phyloP scores from a whole-genome alignment of 2,888 invertebrate genomes.

The Eilema depressum region DNA sequence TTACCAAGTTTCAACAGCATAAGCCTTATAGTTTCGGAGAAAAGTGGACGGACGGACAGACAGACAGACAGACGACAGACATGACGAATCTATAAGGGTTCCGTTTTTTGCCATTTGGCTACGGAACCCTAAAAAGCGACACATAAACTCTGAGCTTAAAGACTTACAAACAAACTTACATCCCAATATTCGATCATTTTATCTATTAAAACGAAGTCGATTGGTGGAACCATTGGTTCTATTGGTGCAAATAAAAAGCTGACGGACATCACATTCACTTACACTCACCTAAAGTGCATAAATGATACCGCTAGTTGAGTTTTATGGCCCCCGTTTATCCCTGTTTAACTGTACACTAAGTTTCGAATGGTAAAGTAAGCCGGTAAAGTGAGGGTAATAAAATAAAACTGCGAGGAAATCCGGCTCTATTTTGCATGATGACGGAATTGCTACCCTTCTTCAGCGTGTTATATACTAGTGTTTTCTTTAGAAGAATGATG shows the following conservation, averaged over 20 bases:
- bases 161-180: not conserved
- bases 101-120: too few species aligned
- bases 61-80: too few species aligned
- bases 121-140: too few species aligned
- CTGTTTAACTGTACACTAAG: not conserved
- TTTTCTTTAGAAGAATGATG: not conserved
- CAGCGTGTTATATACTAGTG: not conserved
- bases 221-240: not conserved
- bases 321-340: not conserved
- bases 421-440: not conserved
- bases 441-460: not conserved
- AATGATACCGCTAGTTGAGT: not conserved
- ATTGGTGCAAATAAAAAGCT: not conserved
- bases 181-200: not conserved
- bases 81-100: too few species aligned
- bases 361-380: not conserved
- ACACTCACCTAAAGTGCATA: slow-evolving; percentile 14
- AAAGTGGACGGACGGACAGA: too few species aligned
- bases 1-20: too few species aligned
- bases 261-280: not conserved
- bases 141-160: not conserved
- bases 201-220: not conserved
- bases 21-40: too few species aligned
- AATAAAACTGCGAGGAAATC: not conserved
- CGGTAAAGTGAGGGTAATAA: not conserved